These are phyloP conservation scores for Turnix velox DNA, from an alignment of 2,113 vertebrate genomes.

Conservation along the genomic window DNA sequence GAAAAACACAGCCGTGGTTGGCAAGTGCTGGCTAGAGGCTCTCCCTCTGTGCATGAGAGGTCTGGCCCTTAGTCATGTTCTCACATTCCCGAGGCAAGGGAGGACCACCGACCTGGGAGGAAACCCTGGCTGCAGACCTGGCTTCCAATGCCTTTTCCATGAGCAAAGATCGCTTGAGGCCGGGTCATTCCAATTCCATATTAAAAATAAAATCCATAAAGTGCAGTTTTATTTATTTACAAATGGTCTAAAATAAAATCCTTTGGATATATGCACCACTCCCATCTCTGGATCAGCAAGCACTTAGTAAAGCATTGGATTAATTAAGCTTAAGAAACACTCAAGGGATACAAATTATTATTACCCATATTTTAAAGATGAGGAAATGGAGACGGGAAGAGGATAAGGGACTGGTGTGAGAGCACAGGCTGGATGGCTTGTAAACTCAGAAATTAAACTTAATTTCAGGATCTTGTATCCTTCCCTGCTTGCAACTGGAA, in stretches of 20 bases:
- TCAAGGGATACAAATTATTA: conserved; percentile 37
- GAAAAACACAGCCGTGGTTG: conserved; percentile 19
- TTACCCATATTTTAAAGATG: conserved; percentile 62
- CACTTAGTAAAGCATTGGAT: conserved; percentile 4
- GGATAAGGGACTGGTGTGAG: neutral
- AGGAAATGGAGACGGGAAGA: conserved; percentile 33
- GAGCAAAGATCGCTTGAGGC: neutral
- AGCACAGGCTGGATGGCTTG: neutral
- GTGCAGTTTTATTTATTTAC: neutral
- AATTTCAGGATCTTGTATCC: neutral
- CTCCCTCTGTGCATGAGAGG: neutral
- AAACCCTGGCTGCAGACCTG: neutral
- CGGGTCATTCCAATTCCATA: neutral
- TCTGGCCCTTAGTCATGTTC: conserved; percentile 1
- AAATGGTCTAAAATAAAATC: neutral
- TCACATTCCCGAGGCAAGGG: neutral
- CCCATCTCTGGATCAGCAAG: conserved; percentile 21
- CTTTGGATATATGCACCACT: neutral
- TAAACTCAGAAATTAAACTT: conserved; percentile 15
- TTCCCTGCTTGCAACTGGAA: neutral
- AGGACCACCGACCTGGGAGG: neutral
- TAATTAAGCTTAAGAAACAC: conserved; percentile 48
- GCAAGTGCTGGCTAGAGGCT: neutral
- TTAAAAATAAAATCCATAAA: conserved; percentile 10
- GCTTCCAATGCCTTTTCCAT: neutral